phyloP scores from a whole-genome alignment of 2,113 vertebrate genomes.

The Podarcis raffonei region DNA sequence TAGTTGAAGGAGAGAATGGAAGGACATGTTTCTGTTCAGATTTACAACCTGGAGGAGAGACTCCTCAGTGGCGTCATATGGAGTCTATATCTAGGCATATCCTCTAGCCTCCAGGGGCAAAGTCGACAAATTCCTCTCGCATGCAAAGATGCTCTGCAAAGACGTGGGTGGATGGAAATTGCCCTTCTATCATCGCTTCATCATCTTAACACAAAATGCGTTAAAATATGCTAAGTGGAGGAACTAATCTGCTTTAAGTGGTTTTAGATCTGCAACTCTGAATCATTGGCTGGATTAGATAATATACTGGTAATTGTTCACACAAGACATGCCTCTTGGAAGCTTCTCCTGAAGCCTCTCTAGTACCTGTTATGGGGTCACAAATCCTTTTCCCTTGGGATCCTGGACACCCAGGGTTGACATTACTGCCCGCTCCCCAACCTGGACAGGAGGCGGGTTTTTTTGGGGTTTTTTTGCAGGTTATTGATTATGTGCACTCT shows the following conservation, averaged over 20 bases:
- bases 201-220: neutral
- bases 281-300: neutral
- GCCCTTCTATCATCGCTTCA: neutral
- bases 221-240: neutral
- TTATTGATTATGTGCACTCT: neutral
- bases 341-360: neutral
- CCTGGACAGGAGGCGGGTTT: neutral
- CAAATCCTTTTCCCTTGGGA: neutral
- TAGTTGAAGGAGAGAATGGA: neutral
- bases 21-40: neutral
- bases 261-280: neutral
- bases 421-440: neutral
- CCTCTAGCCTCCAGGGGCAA: neutral
- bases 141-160: neutral
- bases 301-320: neutral
- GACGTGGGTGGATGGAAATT: neutral
- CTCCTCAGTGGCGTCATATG: neutral
- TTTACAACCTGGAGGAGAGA: neutral
- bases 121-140: neutral
- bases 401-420: neutral
- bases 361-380: no score
- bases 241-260: conserved; percentile 2
- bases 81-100: neutral
- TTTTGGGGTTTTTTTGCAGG: neutral
- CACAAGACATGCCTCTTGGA: no score